Percentiles rank a stretch among this genome's conserved stretches.
Evolutionary conservation across 1,140 invertebrate species (phyloP).

Genomic region (Cotesia glomerata): DNA sequence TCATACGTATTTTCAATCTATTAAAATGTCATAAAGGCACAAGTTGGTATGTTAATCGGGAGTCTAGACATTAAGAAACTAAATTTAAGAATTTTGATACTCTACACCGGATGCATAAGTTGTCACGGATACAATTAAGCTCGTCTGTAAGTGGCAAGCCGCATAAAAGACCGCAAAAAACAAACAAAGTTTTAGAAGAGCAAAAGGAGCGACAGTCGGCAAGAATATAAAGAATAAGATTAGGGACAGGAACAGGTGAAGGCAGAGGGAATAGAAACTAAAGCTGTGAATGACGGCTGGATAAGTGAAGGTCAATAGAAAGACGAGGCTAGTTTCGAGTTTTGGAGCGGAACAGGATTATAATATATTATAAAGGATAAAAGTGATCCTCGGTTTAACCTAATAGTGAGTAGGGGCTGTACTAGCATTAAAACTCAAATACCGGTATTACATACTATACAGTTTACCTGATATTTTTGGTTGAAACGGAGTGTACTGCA

Average conservation of each 20-base stretch:
- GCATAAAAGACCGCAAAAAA: background rate
- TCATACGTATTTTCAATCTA: background rate
- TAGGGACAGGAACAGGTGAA: background rate
- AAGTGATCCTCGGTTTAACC: too few species aligned
- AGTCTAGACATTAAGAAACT: background rate
- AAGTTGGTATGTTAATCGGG: background rate
- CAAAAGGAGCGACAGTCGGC: background rate
- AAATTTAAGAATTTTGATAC: background rate
- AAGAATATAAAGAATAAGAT: background rate
- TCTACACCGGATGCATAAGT: slow-evolving; percentile 29
- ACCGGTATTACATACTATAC: too few species aligned
- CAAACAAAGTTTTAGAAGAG: background rate
- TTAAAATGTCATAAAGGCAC: background rate
- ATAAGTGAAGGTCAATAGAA: background rate
- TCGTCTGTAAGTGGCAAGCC: slow-evolving; percentile 11
- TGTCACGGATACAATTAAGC: slow-evolving; percentile 30
- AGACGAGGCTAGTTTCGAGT: too few species aligned
- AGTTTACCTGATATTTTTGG: too few species aligned
- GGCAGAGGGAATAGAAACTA: background rate
- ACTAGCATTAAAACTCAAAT: too few species aligned
- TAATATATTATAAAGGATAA: too few species aligned
- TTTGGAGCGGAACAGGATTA: too few species aligned
- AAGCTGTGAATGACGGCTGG: background rate
- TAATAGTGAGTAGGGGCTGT: too few species aligned
- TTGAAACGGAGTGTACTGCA: too few species aligned